Base-by-base conservation (phyloP, 1,140 invertebrate species). In the Plectus sambesii region DNA sequence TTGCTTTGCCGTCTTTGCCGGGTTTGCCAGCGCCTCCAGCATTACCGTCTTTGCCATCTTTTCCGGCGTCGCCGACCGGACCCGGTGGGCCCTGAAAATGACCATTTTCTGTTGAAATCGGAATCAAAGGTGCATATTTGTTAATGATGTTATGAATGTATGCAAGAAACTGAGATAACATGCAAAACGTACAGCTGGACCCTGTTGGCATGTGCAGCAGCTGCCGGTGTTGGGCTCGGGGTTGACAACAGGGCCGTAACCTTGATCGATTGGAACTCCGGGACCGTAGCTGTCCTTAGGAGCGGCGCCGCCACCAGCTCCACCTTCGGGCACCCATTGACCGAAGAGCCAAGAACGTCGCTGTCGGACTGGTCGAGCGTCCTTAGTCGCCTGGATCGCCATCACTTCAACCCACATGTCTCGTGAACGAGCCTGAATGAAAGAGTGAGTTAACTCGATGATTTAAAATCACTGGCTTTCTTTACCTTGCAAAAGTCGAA, bases 341-440 rank as follows among this genome's bases (percentile, higher is more conserved):
- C 56, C 56, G 48, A 58, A 58, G 25, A 50, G 54, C 56, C 56
- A 58, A 25, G 43, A 53, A 39, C 56, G 47, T 44, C 53, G 56
- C n/a, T 29, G 39, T 27, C 56, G 41, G n/a, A n/a, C n/a, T n/a
- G n/a, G n/a, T n/a, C n/a, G n/a, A n/a, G n/a, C n/a, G n/a, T n/a
- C n/a, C n/a, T n/a, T n/a, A n/a, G n/a, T n/a, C n/a, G n/a, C n/a
- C n/a, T n/a, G n/a, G n/a, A n/a, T n/a, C n/a, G n/a, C n/a, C n/a
- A n/a, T n/a, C n/a, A n/a, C n/a, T n/a, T n/a, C n/a, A n/a, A n/a
- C n/a, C n/a, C n/a, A n/a, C n/a, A n/a, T n/a, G n/a, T n/a, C n/a
- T n/a, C n/a, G n/a, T n/a, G n/a, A n/a, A n/a, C n/a, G n/a, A n/a
- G n/a, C n/a, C n/a, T n/a, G n/a, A n/a, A n/a, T n/a, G n/a, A n/a